phyloP scores from a whole-genome alignment of 2,113 vertebrate genomes.

The Lynx canadensis region DNA sequence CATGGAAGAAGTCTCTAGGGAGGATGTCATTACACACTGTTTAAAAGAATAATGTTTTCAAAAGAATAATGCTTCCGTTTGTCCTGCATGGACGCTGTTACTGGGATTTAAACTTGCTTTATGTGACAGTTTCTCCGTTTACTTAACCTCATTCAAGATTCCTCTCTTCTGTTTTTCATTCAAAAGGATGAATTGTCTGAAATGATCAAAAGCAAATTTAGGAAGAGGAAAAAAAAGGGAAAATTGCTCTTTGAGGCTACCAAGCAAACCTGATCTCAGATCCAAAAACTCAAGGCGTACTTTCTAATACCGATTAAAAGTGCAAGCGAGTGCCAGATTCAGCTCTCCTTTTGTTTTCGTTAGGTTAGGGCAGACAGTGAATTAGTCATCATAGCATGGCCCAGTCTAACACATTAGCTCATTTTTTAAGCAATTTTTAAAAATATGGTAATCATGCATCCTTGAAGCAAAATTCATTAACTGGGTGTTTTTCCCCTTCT shows the following conservation, averaged over 20 bases:
- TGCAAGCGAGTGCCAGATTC: background rate
- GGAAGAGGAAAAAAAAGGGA: background rate
- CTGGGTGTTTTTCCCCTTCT: background rate
- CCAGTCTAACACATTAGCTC: background rate
- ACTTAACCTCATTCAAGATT: slow-evolving; percentile 67
- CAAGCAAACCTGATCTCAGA: slow-evolving; percentile 52
- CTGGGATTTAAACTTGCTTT: slow-evolving; percentile 72
- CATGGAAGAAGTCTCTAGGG: slow-evolving; percentile 47
- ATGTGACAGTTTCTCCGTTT: slow-evolving; percentile 69
- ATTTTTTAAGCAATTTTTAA: background rate
- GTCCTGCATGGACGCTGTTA: slow-evolving; percentile 63
- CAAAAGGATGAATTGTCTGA: slow-evolving; percentile 66
- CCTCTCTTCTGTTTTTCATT: slow-evolving; percentile 61
- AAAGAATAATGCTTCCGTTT: slow-evolving; percentile 76
- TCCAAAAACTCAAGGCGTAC: background rate
- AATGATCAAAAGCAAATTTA: slow-evolving; percentile 68
- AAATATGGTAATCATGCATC: background rate
- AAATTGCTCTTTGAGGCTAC: slow-evolving; percentile 38
- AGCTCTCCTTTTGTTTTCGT: slow-evolving; percentile 13
- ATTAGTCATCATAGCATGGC: background rate
- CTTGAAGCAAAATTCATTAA: slow-evolving; percentile 36
- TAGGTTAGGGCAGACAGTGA: background rate
- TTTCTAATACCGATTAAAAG: slow-evolving; percentile 39
- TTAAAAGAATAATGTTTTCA: slow-evolving; percentile 77
- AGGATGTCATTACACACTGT: slow-evolving; percentile 76